Evolutionary conservation across 2,113 vertebrate species (phyloP), one percentile per base, ranked within the genome.

Genomic region (Prietella phreatophila): DNA sequence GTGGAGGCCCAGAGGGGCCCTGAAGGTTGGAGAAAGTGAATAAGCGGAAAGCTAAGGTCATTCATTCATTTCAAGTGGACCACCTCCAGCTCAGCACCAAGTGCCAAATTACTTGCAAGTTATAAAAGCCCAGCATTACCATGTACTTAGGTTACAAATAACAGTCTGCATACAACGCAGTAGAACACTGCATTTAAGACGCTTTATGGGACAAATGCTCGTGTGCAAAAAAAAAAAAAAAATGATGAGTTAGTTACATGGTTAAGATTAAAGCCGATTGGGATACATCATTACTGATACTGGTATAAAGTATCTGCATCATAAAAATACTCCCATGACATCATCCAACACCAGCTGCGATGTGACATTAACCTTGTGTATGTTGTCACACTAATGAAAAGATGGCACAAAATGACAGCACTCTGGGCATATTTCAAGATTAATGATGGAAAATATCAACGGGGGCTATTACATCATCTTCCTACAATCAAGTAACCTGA

Each of bases 61-160:
- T 55, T 88, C 86, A 73, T 92, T 88, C 90, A 88, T 83, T 90
- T 87, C 33, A 88, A 88, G 56, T 65, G 67, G 81, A 78, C 93
- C 87, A 86, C 87, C 89, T 89, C 83, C 82, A 91, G 90, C 89
- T 47, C 86, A 89, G 85, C 89, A 91, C 53, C 63, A 84, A 19
- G 88, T 80, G 91, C 92, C 91, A 89, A 86, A 90, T 91, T 86
- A 90, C 90, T 92, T 87, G 92, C 93, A 89, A 92, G 92, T 95
- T 92, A 93, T 91, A 91, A 91, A 93, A 93, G 91, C 86, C 30
- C 87, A 83, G 47, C 19, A 89, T 39, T 65, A 13, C n/a, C 56
- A n/a, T 15, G 17, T 0, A 79, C 27, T 53, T n/a, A n/a, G 3
- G 5, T 79, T 15, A 78, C 25, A 78, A 53, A 78, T 73, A 47